Percentiles rank a stretch among this genome's conserved stretches.
Conservation (phyloP, 1,140 invertebrate genomes). For the Drosophila truncata region DNA sequence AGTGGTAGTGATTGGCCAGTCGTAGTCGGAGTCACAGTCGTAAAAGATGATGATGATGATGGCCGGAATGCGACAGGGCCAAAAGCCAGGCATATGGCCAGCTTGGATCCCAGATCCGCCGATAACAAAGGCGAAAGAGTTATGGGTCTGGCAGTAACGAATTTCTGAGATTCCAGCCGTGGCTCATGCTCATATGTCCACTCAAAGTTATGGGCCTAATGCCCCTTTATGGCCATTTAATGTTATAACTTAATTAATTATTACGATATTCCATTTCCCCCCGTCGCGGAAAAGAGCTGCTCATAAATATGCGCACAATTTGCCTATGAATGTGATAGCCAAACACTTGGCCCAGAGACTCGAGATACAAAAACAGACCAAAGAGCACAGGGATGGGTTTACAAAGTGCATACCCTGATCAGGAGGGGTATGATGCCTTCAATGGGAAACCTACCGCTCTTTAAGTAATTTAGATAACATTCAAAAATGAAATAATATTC, state of each 20-base stretch:
- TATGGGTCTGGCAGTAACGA: conserved; percentile 56
- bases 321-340: conserved; percentile 64
- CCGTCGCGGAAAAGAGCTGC: conserved; percentile 25
- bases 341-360: conserved; percentile 45
- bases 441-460: neutral
- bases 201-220: conserved; percentile 79
- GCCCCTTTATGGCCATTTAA: conserved; percentile 80
- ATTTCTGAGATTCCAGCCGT: conserved; percentile 58
- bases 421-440: conserved; percentile 1
- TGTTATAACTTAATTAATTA: conserved; percentile 84
- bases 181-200: conserved; percentile 60
- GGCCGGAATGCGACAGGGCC: conserved; percentile 43
- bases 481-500: conserved; percentile 12
- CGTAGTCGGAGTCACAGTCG: conserved; percentile 15
- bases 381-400: conserved; percentile 16
- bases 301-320: conserved; percentile 69
- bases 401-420: conserved; percentile 24
- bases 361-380: conserved; percentile 11
- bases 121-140: conserved; percentile 66
- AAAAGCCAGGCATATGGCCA: conserved; percentile 24
- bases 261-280: conserved; percentile 65
- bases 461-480: conserved; percentile 8
- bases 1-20: conserved; percentile 27
- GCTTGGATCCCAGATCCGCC: conserved; percentile 34
- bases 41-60: conserved; percentile 59